These are phyloP conservation scores for Scolopax rusticola DNA, from an alignment of 2,797 vertebrate genomes.

Conservation along the genomic window DNA sequence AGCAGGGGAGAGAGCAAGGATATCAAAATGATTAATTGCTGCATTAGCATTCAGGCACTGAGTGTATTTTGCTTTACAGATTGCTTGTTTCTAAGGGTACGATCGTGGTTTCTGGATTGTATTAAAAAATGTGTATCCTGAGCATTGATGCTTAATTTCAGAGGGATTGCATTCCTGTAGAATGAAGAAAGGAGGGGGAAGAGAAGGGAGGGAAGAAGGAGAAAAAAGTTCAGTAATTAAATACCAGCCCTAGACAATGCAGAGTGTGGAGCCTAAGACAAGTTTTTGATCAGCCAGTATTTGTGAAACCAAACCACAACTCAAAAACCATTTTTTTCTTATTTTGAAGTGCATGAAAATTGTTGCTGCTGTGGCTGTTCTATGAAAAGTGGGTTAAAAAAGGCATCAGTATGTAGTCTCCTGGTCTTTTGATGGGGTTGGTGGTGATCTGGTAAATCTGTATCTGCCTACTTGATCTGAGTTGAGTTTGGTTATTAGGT, in stretches of 20 bases:
- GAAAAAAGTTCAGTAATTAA: background rate
- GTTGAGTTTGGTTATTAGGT: accelerated
- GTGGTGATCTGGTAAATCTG: background rate
- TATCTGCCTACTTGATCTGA: background rate
- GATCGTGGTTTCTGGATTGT: background rate
- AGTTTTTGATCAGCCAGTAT: background rate
- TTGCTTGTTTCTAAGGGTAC: slow-evolving; percentile 29
- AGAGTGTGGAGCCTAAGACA: background rate
- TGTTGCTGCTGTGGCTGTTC: accelerated
- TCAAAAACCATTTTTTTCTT: accelerated
- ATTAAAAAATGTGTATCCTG: background rate
- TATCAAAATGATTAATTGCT: slow-evolving; percentile 66
- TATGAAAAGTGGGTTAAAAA: background rate
- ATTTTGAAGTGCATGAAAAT: background rate
- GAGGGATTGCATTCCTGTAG: background rate
- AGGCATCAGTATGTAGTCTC: accelerated
- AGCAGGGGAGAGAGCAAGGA: background rate
- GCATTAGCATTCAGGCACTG: slow-evolving; percentile 54
- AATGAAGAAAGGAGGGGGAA: background rate
- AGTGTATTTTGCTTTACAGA: background rate
- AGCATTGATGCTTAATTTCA: slow-evolving; percentile 2
- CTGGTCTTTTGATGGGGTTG: background rate
- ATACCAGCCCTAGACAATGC: background rate
- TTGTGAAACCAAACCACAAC: background rate
- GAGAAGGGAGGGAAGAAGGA: background rate